phyloP scores from a whole-genome alignment of 2,113 vertebrate genomes.

The Bettongia penicillata region DNA sequence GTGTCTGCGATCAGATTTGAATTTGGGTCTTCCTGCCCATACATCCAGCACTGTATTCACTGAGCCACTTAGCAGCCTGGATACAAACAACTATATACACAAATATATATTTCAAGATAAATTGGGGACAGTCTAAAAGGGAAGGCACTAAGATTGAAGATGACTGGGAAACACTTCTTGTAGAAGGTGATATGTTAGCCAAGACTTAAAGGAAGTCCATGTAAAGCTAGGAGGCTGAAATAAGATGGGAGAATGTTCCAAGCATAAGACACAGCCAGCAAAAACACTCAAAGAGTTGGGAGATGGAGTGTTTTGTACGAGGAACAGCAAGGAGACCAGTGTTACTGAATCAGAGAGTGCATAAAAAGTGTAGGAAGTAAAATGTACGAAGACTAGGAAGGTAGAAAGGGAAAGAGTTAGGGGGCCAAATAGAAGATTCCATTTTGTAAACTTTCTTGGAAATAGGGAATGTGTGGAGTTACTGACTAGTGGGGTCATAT shows the following conservation, averaged over 20 bases:
- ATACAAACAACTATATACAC: too few species aligned
- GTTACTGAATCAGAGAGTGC: neutral
- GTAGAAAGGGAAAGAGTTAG: neutral
- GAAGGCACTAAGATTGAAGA: too few species aligned
- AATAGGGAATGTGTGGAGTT: neutral
- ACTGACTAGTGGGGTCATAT: neutral
- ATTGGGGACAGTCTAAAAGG: too few species aligned
- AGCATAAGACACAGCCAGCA: neutral
- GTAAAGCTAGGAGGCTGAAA: neutral
- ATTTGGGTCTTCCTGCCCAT: too few species aligned
- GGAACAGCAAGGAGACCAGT: neutral
- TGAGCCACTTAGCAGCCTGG: too few species aligned
- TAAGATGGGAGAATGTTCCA: neutral
- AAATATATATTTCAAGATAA: too few species aligned
- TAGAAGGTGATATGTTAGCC: too few species aligned
- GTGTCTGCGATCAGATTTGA: too few species aligned
- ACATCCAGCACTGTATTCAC: too few species aligned
- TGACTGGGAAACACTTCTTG: too few species aligned
- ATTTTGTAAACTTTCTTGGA: neutral
- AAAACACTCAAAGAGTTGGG: neutral
- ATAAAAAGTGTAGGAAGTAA: neutral
- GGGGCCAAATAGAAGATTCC: neutral
- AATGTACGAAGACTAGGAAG: neutral
- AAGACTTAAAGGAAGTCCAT: neutral
- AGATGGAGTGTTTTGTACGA: neutral